A percentile compares a stretch with the other conserved stretches of the same genome.
Conservation (phyloP, 2,113 vertebrate species). For the Carassius auratus region DNA sequence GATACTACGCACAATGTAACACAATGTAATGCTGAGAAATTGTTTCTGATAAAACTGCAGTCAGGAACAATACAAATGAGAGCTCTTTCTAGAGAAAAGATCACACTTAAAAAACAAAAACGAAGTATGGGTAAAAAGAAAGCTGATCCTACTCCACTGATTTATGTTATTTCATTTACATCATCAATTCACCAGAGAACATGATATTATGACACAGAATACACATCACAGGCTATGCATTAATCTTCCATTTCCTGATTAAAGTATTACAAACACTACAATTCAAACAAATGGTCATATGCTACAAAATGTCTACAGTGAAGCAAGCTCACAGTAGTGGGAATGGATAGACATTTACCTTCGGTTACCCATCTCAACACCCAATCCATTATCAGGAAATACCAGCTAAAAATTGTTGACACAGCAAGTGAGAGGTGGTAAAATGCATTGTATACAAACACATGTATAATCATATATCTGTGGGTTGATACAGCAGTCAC, state of each 20-base stretch:
- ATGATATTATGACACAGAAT: background rate
- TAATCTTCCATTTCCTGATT: constrained; percentile 58
- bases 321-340: constrained; percentile 46
- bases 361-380: constrained; percentile 74
- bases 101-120: background rate
- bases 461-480: constrained; percentile 56
- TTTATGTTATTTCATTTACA: constrained; percentile 16
- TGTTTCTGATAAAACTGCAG: constrained; percentile 32
- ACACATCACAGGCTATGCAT: too few relatives aligned
- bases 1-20: constrained; percentile 65
- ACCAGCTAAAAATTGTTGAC: constrained; percentile 66
- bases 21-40: constrained; percentile 62
- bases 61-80: background rate
- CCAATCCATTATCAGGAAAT: constrained; percentile 77
- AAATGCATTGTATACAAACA: constrained; percentile 69
- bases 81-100: background rate
- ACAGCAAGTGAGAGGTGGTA: constrained; percentile 72
- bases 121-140: background rate
- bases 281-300: too few relatives aligned
- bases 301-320: constrained; percentile 26
- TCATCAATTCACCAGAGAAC: background rate
- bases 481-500: constrained; percentile 5
- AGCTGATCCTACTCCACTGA: constrained; percentile 17
- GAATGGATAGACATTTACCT: constrained; percentile 68
- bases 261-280: constrained; percentile 53